Base-by-base conservation (phyloP, 2,888 invertebrate species). In the Drosophila nigricruria region DNA sequence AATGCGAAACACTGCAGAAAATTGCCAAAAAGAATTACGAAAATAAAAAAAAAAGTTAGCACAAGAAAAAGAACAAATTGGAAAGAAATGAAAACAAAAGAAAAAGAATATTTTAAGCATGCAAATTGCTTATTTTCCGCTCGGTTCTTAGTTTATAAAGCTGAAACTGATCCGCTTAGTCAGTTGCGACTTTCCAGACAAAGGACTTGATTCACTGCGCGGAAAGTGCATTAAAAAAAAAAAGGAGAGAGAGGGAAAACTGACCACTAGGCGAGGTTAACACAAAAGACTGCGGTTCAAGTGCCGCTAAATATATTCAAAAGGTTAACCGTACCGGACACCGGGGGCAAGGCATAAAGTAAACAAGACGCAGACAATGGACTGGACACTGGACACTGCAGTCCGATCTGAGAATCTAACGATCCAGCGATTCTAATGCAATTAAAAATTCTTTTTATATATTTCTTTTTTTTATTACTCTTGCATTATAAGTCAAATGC, bases 151-250 rank as follows among this genome's bases (percentile, higher is more conserved):
- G 43, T 45, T 23, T 18, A 53, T 30, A 38, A 38, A 10, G 45
- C 45, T 66, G 64, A 40, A 87, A 83, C 74, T 82, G 88, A 85
- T 85, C 84, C 85, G 88, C 78, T 87, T 85, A 87, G 42, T 54
- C 49, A 68, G 47, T 56, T 57, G 40, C 52, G 36, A 58, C 45
- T 9, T 47, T 27, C 10, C 16, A 20, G 57, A 66, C 66, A 62
- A 71, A 57, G 40, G 73, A 70, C 49, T 76, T 76, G 71, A 78
- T 73, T 65, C 56, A 69, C 30, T 72, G 50, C 30, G 61, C 75
- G 79, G 77, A 79, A 77, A 88, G 79, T 86, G 85, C 85, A 88
- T 81, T 74, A 74, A 75, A 68, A 58, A 56, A 57, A 72, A 71
- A 67, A 53, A 63, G 8, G 6, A 64, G 50, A 23, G 2, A 23